Evolutionary conservation across 2,888 invertebrate species (phyloP).

Genomic region (Ceratothoa steindachneri): DNA sequence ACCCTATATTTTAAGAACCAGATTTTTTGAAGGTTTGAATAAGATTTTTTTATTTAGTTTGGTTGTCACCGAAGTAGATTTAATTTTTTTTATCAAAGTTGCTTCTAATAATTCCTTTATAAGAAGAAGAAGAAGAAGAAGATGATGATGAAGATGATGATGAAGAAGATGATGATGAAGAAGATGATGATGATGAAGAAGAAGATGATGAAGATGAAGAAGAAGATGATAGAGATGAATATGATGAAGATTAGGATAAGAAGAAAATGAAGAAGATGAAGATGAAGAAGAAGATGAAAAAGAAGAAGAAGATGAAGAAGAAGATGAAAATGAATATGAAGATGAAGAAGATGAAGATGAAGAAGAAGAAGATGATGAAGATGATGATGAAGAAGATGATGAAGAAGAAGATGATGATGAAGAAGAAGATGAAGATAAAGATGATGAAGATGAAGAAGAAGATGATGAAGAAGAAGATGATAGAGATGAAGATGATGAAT

Average conservation of each 20-base stretch:
- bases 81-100: no score
- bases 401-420: background rate
- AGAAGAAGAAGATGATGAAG: background rate
- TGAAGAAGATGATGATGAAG: background rate
- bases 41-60: no score
- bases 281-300: no score
- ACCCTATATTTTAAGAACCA: no score
- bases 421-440: no score
- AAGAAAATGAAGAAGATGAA: no score
- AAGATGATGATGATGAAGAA: conserved; percentile 3
- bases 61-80: no score
- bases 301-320: background rate
- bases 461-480: background rate
- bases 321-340: conserved; percentile 12
- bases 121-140: background rate
- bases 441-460: background rate
- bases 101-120: no score
- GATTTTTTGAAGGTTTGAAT: no score
- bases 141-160: background rate
- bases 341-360: background rate
- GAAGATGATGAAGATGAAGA: background rate
- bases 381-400: conserved; percentile 1
- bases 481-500: no score
- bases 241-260: no score
- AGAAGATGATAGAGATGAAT: no score